phyloP scores from a whole-genome alignment of 2,888 invertebrate genomes.

The Noctua pronuba region DNA sequence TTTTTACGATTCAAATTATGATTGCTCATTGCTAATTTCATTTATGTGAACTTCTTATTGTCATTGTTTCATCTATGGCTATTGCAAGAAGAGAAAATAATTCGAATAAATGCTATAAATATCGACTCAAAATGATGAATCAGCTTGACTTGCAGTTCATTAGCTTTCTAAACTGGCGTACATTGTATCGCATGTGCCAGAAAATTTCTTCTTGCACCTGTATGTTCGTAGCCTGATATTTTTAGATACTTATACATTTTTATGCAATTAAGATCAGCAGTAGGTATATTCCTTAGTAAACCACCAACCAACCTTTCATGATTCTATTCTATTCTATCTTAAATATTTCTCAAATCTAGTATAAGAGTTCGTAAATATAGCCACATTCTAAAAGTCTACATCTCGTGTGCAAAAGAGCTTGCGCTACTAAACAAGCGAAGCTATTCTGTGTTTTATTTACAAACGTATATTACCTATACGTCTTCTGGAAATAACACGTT shows the following conservation, averaged over 20 bases:
- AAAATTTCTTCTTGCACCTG: constrained; percentile 1
- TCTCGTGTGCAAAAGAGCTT: constrained; percentile 9
- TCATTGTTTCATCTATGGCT: not conserved
- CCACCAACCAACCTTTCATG: not conserved
- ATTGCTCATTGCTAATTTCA: not conserved
- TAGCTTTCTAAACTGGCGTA: constrained; percentile 33
- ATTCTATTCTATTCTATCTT: no score
- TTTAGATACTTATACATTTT: not conserved
- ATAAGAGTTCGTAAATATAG: not conserved
- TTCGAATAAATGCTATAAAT: not conserved
- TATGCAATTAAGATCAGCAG: not conserved
- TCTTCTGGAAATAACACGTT: constrained; percentile 51
- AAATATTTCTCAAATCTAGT: not conserved
- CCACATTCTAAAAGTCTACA: not conserved
- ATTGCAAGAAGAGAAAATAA: constrained; percentile 14
- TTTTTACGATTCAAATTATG: not conserved
- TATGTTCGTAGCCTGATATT: not conserved
- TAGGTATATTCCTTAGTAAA: not conserved
- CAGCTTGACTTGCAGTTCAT: constrained; percentile 24
- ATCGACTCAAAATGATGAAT: constrained; percentile 19
- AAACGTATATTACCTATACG: constrained; percentile 18
- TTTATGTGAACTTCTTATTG: not conserved
- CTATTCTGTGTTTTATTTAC: constrained; percentile 1
- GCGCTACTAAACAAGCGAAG: not conserved
- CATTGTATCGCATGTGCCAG: not conserved